Conservation (phyloP, 2,888 invertebrate genomes). For the Itoplectis maculator region DNA sequence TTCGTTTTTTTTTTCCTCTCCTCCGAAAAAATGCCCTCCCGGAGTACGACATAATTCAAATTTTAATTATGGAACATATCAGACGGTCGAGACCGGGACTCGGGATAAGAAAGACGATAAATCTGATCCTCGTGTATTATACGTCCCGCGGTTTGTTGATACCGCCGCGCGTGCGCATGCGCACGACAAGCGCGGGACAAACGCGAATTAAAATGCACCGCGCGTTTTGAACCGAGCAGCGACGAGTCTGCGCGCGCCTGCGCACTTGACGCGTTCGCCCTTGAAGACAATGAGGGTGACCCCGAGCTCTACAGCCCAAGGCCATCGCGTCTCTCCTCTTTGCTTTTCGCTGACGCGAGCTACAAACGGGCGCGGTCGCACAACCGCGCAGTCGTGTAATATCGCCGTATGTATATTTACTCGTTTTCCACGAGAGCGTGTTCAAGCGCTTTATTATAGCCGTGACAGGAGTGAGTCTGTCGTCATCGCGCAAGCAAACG, state of each 20-base stretch:
- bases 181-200: slow-evolving; percentile 4
- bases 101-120: slow-evolving; percentile 63
- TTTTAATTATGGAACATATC: slow-evolving; percentile 65
- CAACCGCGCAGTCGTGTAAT: neutral
- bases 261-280: slow-evolving; percentile 69
- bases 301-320: slow-evolving; percentile 79
- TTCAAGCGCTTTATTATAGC: slow-evolving; percentile 79
- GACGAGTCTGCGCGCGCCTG: neutral
- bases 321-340: slow-evolving; percentile 74
- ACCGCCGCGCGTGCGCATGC: neutral
- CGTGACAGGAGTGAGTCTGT: slow-evolving; percentile 35
- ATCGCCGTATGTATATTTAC: neutral
- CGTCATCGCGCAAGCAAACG: slow-evolving; percentile 62
- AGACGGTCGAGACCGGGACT: slow-evolving; percentile 57
- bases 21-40: too few relatives aligned
- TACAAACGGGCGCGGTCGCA: slow-evolving; percentile 13
- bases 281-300: slow-evolving; percentile 80
- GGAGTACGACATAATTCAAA: slow-evolving; percentile 59
- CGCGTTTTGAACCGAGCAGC: slow-evolving; percentile 57
- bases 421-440: slow-evolving; percentile 23
- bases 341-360: slow-evolving; percentile 39
- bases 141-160: slow-evolving; percentile 41
- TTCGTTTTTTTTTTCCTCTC: slow-evolving; percentile 11
- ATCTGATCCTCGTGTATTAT: slow-evolving; percentile 60
- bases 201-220: slow-evolving; percentile 68